Conservation (phyloP, 2,113 vertebrate genomes). For the Ivindomyrus marchei region DNA sequence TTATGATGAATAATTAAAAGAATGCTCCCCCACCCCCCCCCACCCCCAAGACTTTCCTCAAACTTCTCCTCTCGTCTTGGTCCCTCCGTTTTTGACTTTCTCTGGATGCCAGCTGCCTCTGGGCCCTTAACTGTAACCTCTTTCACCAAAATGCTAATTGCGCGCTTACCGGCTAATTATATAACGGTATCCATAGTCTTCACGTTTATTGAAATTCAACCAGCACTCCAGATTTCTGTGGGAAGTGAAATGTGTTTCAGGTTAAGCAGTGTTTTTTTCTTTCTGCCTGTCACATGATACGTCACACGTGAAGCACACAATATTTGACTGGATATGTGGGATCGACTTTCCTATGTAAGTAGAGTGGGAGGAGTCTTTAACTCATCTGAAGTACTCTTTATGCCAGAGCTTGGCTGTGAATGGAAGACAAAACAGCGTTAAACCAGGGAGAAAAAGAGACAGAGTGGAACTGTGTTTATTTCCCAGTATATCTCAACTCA, state of each 20-base stretch:
- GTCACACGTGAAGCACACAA: background rate
- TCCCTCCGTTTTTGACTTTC: constrained; percentile 52
- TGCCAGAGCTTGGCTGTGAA: background rate
- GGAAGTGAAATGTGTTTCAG: constrained; percentile 25
- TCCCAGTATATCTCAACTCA: background rate
- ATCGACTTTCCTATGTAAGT: background rate
- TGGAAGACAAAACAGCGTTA: background rate
- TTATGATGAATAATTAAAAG: constrained; percentile 74
- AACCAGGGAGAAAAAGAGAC: background rate
- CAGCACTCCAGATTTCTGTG: constrained; percentile 49
- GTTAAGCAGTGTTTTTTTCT: constrained; percentile 4
- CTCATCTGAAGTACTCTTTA: background rate
- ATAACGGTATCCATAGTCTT: constrained; percentile 53
- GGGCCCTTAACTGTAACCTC: constrained; percentile 55
- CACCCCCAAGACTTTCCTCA: constrained; percentile 46
- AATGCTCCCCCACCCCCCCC: constrained; percentile 37
- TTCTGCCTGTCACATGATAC: background rate
- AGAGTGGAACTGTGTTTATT: constrained; percentile 6
- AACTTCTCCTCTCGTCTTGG: constrained; percentile 47
- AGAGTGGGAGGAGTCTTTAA: background rate
- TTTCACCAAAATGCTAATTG: constrained; percentile 61
- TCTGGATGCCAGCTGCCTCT: constrained; percentile 56
- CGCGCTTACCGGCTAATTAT: constrained; percentile 54
- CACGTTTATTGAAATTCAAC: constrained; percentile 50
- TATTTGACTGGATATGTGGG: background rate